Evolutionary conservation across 2,888 invertebrate genomes (phyloP), one percentile per base, ranked within the genome.

Genomic region (Drosophila anomelani): DNA sequence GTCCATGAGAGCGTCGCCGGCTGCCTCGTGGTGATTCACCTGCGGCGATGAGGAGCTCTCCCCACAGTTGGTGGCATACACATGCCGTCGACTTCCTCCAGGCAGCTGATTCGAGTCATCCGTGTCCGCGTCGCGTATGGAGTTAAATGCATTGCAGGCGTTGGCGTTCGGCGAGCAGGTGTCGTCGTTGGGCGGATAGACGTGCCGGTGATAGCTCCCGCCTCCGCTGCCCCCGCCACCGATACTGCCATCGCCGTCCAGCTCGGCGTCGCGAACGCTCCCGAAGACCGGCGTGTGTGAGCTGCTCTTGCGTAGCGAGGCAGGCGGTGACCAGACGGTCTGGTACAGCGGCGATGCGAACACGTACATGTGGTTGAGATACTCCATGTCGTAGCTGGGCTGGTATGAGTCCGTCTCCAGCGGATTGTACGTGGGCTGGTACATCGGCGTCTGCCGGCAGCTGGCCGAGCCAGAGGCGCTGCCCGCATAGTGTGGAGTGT

Each of bases 321-420:
- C 91, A 36, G 92, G 92, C 20, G 92, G 92, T 29, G 93, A 93
- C 93, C 93, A 93, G 0, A 92, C 91, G 0, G 92, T 92, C 78
- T 92, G 92, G 64, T 93, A 92, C 8, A 93, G 80, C 4, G 93
- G 93, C 61, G 93, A 93, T 7, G 92, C 92, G 59, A 93, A 93
- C 10, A 92, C 92, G 62, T 93, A 93, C 87, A 93, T 92, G 51
- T 91, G 92, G 76, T 92, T 92, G 17, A 91, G 86, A 60, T 91
- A 91, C 78, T 92, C 92, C 78, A 91, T 91, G 75, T 93, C 93
- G 49, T 93, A 93, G 70, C 92, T 92, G 36, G 93, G 93, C 75
- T 91, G 86, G 78, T 93, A 93, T 17, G 91, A 92, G 79, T 93
- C 93, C 51, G 92, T 92, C 81, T 93, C 92, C 38, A 92, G 72